Evolutionary conservation across 2,797 vertebrate species (phyloP).

Genomic region (Alosa sapidissima): DNA sequence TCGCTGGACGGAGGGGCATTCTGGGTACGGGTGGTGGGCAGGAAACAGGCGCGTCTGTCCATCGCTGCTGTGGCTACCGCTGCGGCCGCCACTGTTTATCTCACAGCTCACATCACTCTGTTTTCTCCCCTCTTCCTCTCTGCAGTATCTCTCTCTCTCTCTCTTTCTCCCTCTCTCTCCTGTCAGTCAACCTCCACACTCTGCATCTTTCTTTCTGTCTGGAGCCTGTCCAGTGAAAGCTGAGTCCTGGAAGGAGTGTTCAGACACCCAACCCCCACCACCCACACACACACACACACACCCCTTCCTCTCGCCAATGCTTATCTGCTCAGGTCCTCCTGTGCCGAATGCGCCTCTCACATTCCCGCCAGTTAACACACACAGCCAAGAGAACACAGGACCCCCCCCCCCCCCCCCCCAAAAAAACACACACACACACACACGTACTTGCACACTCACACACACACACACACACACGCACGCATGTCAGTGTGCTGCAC

Average conservation of each 20-base stretch:
- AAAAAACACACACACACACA: background rate
- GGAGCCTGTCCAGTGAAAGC: conserved; percentile 9
- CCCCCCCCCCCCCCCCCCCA: background rate
- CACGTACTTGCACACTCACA: background rate
- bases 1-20: background rate
- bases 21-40: background rate
- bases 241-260: background rate
- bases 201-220: background rate
- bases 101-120: background rate
- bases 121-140: background rate
- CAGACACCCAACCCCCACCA: background rate
- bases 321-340: background rate
- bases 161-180: background rate
- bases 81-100: background rate
- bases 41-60: conserved; percentile 17
- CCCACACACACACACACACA: background rate
- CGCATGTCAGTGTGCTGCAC: background rate
- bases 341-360: background rate
- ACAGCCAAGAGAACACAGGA: background rate
- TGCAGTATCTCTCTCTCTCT: background rate
- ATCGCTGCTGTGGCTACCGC: background rate
- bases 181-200: background rate
- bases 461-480: background rate
- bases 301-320: background rate
- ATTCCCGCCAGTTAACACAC: conserved; percentile 10